Percentiles rank a stretch among this genome's conserved stretches.
These are phyloP conservation scores for Tiliacea citrago DNA, from an alignment of 2,888 invertebrate genomes.

Conservation along the genomic window DNA sequence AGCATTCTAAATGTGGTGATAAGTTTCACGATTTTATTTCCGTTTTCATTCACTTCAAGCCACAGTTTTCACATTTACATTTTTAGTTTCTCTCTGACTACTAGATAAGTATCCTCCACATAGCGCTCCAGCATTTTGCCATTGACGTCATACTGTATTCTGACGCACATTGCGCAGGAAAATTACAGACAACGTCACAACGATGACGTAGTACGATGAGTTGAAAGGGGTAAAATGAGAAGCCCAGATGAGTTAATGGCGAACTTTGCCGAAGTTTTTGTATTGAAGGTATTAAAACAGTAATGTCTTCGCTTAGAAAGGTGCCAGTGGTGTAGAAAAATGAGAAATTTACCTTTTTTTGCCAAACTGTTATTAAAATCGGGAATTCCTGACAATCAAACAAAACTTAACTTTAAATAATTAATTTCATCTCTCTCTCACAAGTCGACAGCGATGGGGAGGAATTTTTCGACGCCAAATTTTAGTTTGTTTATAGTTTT, in stretches of 20 bases:
- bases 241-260: not conserved
- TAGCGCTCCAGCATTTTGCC: conserved; percentile 1
- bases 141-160: conserved; percentile 33
- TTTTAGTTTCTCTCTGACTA: not conserved
- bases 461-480: too few species aligned
- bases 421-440: too few species aligned
- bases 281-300: not conserved
- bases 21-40: not conserved
- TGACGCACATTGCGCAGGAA: conserved; percentile 39
- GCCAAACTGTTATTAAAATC: not conserved
- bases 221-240: conserved; percentile 6
- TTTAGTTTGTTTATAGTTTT: too few species aligned
- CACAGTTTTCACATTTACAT: not conserved
- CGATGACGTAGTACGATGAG: conserved; percentile 8
- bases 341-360: not conserved
- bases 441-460: too few species aligned
- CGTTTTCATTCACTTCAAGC: not conserved
- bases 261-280: not conserved
- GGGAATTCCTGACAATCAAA: not conserved
- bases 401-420: not conserved
- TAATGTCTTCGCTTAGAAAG: not conserved
- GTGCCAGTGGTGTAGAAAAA: not conserved
- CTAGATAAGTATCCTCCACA: not conserved
- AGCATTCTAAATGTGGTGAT: not conserved
- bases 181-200: conserved; percentile 32